Base-by-base conservation (phyloP, 2,113 vertebrate genomes). In the Elgaria multicarinata region DNA sequence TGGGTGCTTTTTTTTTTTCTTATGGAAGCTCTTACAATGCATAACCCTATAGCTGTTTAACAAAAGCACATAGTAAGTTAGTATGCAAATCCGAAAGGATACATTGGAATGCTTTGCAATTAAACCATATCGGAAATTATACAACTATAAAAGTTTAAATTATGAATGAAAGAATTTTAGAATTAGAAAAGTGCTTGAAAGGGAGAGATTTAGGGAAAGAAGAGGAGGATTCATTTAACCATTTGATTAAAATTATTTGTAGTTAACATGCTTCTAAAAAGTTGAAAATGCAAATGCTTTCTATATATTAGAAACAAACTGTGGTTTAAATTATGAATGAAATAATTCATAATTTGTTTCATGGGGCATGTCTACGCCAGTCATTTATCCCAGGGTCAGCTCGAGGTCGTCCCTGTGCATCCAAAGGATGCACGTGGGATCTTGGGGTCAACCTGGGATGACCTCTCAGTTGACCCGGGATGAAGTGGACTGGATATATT, bases 21-120 rank as follows among this genome's bases (percentile, higher is more conserved):
- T 90, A 31, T 14, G 4, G 90, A 87, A 84, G 31, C 76, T 24
- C 84, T 67, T 83, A 20, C 55, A 77, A 81, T 3, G 1, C 26
- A 89, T 77, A 75, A 87, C 87, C 39, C 46, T 4, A 50, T 0
- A 0, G 39, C 82, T 58, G 46, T 88, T 90, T 16, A 85, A 72
- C 1, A 86, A 90, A 72, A 80, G 90, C 3, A 33, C 28, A 2
- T 64, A 58, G 83, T 1, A 90, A 91, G 62, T 58, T 10, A 91
- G 6, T 10, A 83, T 10, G 10, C 6, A 87, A 16, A 6, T 80
- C 6, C 74, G 31, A n/a, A 87, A 14, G 2, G 3, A 75, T 31
- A 67, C 0, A 36, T 58, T 78, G 31, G 31, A 92, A 74, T 26
- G 86, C 72, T 66, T 87, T 79, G 2, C 42, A 81, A 72, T 50